A percentile compares a stretch with the other conserved stretches of the same genome.
Evolutionary conservation across 2,113 vertebrate genomes (phyloP).

Genomic region (Piprites chloris): DNA sequence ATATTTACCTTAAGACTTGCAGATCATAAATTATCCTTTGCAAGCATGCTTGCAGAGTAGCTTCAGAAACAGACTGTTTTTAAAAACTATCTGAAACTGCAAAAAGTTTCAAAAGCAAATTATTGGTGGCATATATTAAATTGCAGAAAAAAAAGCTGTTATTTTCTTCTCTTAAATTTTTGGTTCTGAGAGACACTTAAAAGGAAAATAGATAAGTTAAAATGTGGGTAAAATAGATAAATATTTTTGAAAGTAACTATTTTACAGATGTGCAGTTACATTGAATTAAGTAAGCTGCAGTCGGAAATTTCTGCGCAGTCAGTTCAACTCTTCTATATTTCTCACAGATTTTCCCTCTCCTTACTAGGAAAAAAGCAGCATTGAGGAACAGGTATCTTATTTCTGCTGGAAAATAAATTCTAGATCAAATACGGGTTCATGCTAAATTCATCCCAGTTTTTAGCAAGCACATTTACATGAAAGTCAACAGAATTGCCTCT

Average conservation of each 20-base stretch:
- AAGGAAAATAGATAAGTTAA: neutral
- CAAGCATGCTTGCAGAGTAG: neutral
- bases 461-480: neutral
- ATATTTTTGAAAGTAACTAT: neutral
- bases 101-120: neutral
- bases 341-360: neutral
- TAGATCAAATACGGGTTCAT: neutral
- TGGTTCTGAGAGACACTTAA: neutral
- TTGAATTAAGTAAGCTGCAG: neutral
- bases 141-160: neutral
- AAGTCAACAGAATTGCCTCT: constrained; percentile 26
- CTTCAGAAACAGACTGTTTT: neutral
- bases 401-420: constrained; percentile 10
- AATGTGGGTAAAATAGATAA: neutral
- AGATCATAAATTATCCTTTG: neutral
- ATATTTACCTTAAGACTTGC: neutral
- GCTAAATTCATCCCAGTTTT: neutral
- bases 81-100: neutral
- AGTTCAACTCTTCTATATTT: neutral
- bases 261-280: neutral
- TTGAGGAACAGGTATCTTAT: neutral
- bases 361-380: neutral
- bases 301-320: neutral
- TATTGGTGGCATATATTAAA: neutral
- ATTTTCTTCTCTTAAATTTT: neutral